Percentiles rank a stretch among this genome's conserved stretches.
These are phyloP conservation scores for Lycocerus yunnanus DNA, from an alignment of 2,888 invertebrate genomes.

Conservation along the genomic window DNA sequence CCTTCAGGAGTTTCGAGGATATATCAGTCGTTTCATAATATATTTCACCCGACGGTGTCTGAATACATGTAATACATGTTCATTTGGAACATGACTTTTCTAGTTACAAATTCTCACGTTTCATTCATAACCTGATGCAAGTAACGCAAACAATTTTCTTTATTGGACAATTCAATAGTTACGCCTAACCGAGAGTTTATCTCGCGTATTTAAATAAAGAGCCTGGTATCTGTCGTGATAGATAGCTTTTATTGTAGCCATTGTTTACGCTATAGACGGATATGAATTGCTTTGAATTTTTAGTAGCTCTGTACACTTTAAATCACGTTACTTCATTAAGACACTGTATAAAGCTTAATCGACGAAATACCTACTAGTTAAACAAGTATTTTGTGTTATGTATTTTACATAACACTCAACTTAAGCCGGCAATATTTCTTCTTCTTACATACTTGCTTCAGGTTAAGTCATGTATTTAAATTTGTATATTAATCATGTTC, in stretches of 20 bases:
- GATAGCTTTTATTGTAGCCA: constrained; percentile 20
- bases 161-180: neutral
- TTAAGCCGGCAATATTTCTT: neutral
- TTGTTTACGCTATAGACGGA: constrained; percentile 25
- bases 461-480: neutral
- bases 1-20: neutral
- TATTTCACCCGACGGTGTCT: neutral
- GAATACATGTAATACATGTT: neutral
- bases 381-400: constrained; percentile 11
- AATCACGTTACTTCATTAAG: constrained; percentile 26
- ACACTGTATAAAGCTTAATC: constrained; percentile 11
- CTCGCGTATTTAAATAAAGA: neutral
- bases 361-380: constrained; percentile 16
- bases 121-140: neutral
- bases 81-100: neutral
- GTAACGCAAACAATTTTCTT: neutral
- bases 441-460: neutral
- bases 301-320: constrained; percentile 23
- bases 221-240: constrained; percentile 7
- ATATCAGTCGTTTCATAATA: no score
- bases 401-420: neutral
- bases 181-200: neutral
- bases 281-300: constrained; percentile 30
- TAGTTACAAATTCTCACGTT: neutral
- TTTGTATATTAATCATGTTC: neutral